Conservation (phyloP, 2,888 invertebrate species). For the Nipponacmea schrenckii region DNA sequence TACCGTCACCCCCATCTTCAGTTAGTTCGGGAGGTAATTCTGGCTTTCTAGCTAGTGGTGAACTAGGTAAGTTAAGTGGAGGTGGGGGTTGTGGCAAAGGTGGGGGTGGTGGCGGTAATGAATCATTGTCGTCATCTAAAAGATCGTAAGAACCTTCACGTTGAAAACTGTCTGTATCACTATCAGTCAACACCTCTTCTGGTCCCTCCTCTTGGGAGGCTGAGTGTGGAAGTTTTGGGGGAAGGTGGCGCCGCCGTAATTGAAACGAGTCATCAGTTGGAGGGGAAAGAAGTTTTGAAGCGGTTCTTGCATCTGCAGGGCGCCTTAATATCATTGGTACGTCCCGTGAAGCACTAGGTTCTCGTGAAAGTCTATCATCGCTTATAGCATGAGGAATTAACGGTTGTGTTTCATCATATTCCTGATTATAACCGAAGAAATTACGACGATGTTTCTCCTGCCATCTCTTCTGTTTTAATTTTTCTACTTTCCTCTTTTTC, state of each 20-base stretch:
- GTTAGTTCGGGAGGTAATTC: background rate
- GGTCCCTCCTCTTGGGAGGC: conserved; percentile 29
- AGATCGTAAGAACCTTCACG: conserved; percentile 45
- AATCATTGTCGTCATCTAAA: conserved; percentile 29
- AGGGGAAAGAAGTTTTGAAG: conserved; percentile 9
- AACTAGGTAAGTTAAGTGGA: conserved; percentile 6
- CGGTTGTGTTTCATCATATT: conserved; percentile 45
- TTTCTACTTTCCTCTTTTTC: conserved; percentile 59
- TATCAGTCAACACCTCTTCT: conserved; percentile 31
- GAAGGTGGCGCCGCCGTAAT: background rate
- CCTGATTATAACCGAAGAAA: conserved; percentile 49
- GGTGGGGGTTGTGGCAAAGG: conserved; percentile 24
- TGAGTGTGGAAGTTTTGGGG: background rate
- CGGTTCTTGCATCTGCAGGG: background rate
- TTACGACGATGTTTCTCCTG: conserved; percentile 59
- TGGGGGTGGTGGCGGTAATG: conserved; percentile 19
- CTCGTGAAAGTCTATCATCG: conserved; percentile 22
- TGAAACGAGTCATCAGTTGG: conserved; percentile 4
- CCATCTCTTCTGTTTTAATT: conserved; percentile 59
- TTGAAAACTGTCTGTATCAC: conserved; percentile 41
- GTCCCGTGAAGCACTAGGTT: conserved; percentile 15
- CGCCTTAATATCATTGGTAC: background rate
- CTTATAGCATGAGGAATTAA: conserved; percentile 36
- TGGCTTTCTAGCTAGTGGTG: background rate
- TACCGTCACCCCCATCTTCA: conserved; percentile 12